Base-by-base conservation (phyloP, 1,140 invertebrate genomes). In the Cryptotermes secundus region DNA sequence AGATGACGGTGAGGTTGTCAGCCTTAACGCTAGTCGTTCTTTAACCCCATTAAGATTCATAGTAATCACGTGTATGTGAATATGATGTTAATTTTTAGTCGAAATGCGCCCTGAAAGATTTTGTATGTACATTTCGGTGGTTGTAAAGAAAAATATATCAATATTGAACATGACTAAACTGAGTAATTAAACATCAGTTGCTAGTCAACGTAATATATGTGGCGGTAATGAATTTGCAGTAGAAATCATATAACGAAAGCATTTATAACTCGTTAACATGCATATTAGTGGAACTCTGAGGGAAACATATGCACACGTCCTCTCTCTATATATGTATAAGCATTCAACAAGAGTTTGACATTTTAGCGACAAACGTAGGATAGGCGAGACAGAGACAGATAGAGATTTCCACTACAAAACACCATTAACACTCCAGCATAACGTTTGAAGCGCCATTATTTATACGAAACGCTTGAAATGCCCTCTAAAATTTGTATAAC, bases 381-480 rank as follows among this genome's bases (percentile, higher is more conserved):
- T 26, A 72, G 59, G 26, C 3, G 45, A 16, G 14, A 22, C 4
- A 6, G 45, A 22, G 3, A 19, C 0, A 22, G 45, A 31, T 7
- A 72, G n/a, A 31, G 16, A 6, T 9, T n/a, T 4, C 26, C 59
- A 72, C 59, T 72, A 72, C 59, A 31, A 72, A 72, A 26, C 59
- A 14, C n/a, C 59, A 72, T 72, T 72, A 72, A 72, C 59, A 72
- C 59, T 72, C 31, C n/a, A 49, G 59, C 59, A 72, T 72, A 72
- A 72, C 59, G n/a, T 31, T 72, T 72, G n/a, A 72, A 72, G 59
- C 26, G 31, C 59, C 59, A 72, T 72, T 72, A 72, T 72, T 72
- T 72, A 72, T 72, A 72, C 59, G 26, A 72, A 72, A 72, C n/a
- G 59, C n/a, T 72, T 72, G 59, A 72, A 72, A 72, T 72, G 59